These are phyloP conservation scores for Cricetomys ansorgei DNA, from an alignment of 2,113 vertebrate species.

Conservation along the genomic window DNA sequence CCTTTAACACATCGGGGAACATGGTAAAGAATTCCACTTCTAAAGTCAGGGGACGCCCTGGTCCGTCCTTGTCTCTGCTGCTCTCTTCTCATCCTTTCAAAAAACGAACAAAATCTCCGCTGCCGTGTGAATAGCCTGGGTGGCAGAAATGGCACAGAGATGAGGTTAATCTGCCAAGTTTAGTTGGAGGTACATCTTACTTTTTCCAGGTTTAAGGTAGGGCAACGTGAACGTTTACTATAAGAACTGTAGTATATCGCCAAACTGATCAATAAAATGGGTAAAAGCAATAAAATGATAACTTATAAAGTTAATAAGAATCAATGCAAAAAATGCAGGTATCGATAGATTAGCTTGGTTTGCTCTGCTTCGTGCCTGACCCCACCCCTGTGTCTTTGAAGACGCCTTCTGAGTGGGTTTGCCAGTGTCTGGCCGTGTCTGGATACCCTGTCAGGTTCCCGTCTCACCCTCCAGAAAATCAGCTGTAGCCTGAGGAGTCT, in stretches of 20 bases:
- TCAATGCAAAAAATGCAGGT: neutral
- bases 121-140: neutral
- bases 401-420: rapidly evolving
- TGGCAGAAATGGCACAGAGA: neutral
- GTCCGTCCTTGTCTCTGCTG: neutral
- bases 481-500: neutral
- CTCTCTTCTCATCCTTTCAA: neutral
- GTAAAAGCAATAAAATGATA: no score
- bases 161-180: neutral
- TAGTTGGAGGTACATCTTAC: neutral
- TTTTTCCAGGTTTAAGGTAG: neutral
- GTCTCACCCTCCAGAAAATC: neutral
- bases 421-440: no score
- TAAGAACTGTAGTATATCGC: neutral
- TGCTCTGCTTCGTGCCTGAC: neutral
- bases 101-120: neutral
- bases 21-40: no score
- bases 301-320: no score
- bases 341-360: neutral
- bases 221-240: neutral
- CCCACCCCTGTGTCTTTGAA: neutral
- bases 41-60: neutral
- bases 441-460: neutral
- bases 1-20: no score
- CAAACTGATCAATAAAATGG: neutral